phyloP scores from a whole-genome alignment of 2,888 invertebrate genomes.

The Diarsia rubi region DNA sequence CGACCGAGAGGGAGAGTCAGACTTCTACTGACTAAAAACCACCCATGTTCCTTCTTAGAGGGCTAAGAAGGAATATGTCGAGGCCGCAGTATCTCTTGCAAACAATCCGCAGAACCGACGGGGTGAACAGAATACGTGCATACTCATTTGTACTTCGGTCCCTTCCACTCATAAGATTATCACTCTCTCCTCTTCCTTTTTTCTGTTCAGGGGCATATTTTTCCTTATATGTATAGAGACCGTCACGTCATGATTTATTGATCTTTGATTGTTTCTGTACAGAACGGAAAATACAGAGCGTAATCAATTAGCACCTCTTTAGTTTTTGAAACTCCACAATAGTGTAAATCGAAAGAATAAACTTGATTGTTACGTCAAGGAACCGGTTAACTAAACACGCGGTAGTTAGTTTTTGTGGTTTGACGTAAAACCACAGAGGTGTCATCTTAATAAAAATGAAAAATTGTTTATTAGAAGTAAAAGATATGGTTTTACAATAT shows the following conservation, averaged over 20 bases:
- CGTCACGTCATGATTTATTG: neutral
- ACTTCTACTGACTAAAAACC: no score
- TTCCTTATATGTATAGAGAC: neutral
- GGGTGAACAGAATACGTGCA: no score
- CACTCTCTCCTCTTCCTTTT: neutral
- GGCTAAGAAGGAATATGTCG: no score
- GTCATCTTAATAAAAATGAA: no score
- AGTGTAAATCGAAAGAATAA: conserved; percentile 20
- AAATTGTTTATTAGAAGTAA: no score
- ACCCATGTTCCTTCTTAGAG: no score
- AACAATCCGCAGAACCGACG: no score
- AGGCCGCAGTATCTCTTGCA: no score
- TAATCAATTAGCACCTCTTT: conserved; percentile 15
- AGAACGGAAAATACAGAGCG: neutral
- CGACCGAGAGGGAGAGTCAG: no score
- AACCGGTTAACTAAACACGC: neutral
- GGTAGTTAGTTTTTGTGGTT: neutral
- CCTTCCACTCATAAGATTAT: no score
- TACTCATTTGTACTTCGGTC: no score
- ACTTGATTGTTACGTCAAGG: conserved; percentile 1
- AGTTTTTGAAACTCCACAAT: conserved; percentile 1
- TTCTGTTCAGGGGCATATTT: neutral
- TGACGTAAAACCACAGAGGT: neutral
- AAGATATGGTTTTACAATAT: no score
- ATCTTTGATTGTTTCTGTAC: conserved; percentile 2